Evolutionary conservation across 2,888 invertebrate species (phyloP), one percentile per base, ranked within the genome.

Genomic region (Euplexia lucipara): DNA sequence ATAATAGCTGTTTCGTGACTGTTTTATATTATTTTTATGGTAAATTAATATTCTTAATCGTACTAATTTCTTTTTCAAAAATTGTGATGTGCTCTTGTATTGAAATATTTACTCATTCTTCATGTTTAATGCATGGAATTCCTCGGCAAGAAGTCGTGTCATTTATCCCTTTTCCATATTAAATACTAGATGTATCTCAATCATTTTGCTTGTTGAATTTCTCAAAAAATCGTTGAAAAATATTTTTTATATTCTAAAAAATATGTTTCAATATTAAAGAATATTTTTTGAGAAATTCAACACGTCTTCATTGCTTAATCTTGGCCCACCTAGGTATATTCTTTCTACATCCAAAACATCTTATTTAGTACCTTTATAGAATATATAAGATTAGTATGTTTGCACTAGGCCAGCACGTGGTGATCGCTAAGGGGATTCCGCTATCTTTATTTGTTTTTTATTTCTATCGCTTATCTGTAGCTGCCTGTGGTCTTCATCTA

Each of bases 391-490:
- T 44, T 57, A 62, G 26, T 30, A 41, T 10, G 20, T 59, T 20
- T 30, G 48, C 73, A 78, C 41, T 41, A 52, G 18, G 10, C 34
- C 49, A 39, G 48, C 64, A 62, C 62, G 79, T 75, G 68, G 39
- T 26, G 3, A 8, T 39, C 49, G 61, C 75, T 66, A 81, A 72
- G 66, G 65, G 70, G 66, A 71, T 70, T 71, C 47, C 56, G 53
- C 52, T 79, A 75, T 71, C 79, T 63, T 47, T 58, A 42, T 64
- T 58, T 56, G 8, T 44, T 37, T 70, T 42, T 72, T 70, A 42
- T 49, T 62, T 66, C 26, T 42, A 48, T 70, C 58, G 56, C 42
- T 62, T 59, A 56, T 60, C 52, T 34, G 3, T 35, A 16, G 34
- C 14, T 51, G 20, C 16, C 18, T 42, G 26, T 30, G 16, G 51